phyloP scores from a whole-genome alignment of 2,113 vertebrate genomes.

The Gymnarchus niloticus region DNA sequence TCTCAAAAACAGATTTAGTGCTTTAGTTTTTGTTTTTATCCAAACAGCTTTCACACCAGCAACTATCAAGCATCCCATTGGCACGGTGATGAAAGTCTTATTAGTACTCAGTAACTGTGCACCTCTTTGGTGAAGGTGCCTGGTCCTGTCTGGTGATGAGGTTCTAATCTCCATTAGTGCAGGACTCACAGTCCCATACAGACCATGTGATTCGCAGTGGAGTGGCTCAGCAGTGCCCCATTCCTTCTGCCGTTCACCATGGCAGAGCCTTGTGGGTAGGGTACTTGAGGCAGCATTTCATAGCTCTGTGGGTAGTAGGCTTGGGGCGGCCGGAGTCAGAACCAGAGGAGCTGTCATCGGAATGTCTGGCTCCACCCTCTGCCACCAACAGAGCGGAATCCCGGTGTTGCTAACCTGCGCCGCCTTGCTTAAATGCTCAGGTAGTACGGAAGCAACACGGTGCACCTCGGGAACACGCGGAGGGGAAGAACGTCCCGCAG shows the following conservation, averaged over 20 bases:
- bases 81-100: not conserved
- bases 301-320: constrained; percentile 24
- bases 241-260: constrained; percentile 16
- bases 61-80: not conserved
- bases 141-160: not conserved
- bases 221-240: not conserved
- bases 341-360: constrained; percentile 28
- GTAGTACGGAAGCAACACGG: constrained; percentile 60
- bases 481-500: no score
- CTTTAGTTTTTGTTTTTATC: not conserved
- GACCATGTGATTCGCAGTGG: not conserved
- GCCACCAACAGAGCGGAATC: constrained; percentile 44
- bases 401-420: constrained; percentile 53
- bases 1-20: not conserved
- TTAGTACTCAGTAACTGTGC: not conserved
- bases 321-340: constrained; percentile 46
- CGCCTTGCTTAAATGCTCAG: constrained; percentile 60
- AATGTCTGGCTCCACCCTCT: constrained; percentile 30
- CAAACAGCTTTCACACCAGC: not conserved
- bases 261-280: constrained; percentile 33
- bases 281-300: constrained; percentile 38
- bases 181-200: not conserved
- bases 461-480: not conserved
- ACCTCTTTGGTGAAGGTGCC: not conserved
- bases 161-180: not conserved